Percentiles rank a stretch among this genome's conserved stretches.
Conservation (phyloP, 2,797 vertebrate genomes). For the Gymnothorax javanicus region DNA sequence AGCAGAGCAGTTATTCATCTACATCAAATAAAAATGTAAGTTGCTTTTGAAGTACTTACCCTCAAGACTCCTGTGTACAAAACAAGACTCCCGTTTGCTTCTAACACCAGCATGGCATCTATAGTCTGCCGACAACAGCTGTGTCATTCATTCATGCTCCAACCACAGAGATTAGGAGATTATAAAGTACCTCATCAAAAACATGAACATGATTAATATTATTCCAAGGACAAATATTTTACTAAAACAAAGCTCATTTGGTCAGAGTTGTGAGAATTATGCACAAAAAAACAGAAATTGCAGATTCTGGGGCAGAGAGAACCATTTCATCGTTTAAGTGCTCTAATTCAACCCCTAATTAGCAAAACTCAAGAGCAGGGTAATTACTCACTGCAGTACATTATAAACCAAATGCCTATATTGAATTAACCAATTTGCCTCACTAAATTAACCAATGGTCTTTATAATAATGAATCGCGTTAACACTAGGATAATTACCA, state of each 20-base stretch:
- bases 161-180: background rate
- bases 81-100: slow-evolving; percentile 88
- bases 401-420: too few species aligned
- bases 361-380: background rate
- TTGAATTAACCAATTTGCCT: too few species aligned
- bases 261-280: background rate
- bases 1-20: background rate
- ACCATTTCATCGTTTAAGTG: background rate
- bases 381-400: too few species aligned
- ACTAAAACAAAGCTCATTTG: background rate
- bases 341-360: background rate
- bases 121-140: slow-evolving; percentile 73
- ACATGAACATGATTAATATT: background rate
- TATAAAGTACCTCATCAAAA: background rate
- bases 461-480: background rate
- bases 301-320: too few species aligned
- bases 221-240: too few species aligned
- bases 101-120: slow-evolving; percentile 87
- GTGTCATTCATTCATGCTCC: background rate
- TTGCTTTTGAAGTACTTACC: slow-evolving; percentile 63
- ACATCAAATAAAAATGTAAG: background rate
- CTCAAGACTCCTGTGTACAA: slow-evolving; percentile 91
- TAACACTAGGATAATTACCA: background rate
- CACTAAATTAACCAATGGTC: too few species aligned
- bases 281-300: too few species aligned